Base-by-base conservation (phyloP, 2,888 invertebrate species). In the Lithophane semibrunnea region DNA sequence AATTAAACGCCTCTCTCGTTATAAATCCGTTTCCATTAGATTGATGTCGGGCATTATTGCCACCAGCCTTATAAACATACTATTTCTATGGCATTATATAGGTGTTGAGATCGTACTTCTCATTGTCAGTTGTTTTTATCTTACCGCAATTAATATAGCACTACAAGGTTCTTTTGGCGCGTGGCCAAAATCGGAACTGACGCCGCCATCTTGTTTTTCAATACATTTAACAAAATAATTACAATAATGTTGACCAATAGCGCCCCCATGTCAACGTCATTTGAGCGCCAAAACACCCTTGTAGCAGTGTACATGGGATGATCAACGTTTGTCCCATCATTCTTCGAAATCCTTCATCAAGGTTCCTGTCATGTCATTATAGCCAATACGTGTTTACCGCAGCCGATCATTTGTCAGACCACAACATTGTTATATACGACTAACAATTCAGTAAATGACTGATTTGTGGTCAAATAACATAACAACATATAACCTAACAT, bases 11-110 rank as follows among this genome's bases (percentile, higher is more conserved):
- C 75, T 67, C 67, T 78, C 82, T 80, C 80, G 83, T 87, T 81
- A 83, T 87, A 87, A 87, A 87, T 87, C 87, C 77, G 83, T 81
- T 85, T 75, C 72, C 72, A 85, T 85, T 84, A 86, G 88, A 87
- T 87, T 83, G 88, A 88, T 88, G 87, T 61, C 76, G 60, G 73
- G 61, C 82, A 84, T 86, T 87, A 87, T 86, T 88, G 54, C 73
- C 68, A 68, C 63, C n/a, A 21, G 24, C 24, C 24, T 77, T 73
- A 72, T 70, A 78, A 58, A 86, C 47, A 77, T 70, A 58, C 69
- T 52, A 73, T 49, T 56, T 73, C 71, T 37, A 70, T 56, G 37
- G 44, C 21, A 70, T 71, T 18, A 24, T 77, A 16, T 24, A 37
- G n/a, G 7, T 42, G 2, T 72, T 80, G 42, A 16, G 13, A 63